Conservation (phyloP, 2,797 vertebrate genomes). For the Staurois parvus region DNA sequence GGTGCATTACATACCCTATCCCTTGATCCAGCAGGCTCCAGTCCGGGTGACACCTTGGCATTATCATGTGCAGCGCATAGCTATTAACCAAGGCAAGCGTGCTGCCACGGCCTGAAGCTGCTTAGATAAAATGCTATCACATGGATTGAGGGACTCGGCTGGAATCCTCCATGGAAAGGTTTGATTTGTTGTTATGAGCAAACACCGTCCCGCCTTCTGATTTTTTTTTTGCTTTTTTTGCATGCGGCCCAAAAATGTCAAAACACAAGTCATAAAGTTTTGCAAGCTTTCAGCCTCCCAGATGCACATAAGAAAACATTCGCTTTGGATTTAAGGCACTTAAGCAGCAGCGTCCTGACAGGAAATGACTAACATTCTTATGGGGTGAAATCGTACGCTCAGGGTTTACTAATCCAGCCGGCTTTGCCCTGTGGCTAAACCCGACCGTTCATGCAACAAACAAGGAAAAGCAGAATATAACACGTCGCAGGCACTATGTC, state of each 20-base stretch:
- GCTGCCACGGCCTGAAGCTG: no score
- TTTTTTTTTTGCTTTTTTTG: not conserved
- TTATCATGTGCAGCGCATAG: no score
- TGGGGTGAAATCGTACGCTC: conserved; percentile 71
- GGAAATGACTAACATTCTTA: conserved; percentile 83
- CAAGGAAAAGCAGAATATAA: conserved; percentile 4
- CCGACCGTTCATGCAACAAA: conserved; percentile 15
- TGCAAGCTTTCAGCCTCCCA: conserved; percentile 21
- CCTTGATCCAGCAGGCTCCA: no score
- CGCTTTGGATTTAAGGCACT: conserved; percentile 60
- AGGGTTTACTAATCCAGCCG: conserved; percentile 69
- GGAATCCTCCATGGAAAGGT: not conserved
- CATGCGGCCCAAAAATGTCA: not conserved
- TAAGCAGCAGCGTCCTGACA: conserved; percentile 71
- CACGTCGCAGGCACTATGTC: not conserved
- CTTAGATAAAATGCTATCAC: no score
- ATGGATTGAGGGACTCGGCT: no score
- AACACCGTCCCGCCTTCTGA: not conserved
- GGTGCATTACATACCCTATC: no score
- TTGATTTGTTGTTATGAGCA: not conserved
- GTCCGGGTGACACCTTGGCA: no score
- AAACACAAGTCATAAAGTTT: conserved; percentile 25
- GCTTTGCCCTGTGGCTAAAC: conserved; percentile 67
- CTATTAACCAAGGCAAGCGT: no score
- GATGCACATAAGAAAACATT: conserved; percentile 52